Conservation (phyloP, 2,888 invertebrate genomes). For the Clunio marinus region DNA sequence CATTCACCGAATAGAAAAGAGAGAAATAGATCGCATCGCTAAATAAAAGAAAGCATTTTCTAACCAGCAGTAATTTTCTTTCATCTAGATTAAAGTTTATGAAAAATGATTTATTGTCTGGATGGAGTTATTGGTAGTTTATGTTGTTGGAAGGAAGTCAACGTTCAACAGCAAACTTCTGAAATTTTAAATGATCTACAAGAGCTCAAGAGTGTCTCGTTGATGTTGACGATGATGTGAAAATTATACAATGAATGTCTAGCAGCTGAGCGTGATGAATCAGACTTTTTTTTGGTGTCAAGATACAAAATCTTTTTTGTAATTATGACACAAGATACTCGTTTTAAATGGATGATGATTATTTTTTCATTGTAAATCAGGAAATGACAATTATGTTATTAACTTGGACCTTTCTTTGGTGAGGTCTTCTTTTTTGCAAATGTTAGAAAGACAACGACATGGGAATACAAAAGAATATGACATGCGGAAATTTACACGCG, state of each 20-base stretch:
- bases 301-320: neutral
- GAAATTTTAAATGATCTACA: too few species aligned
- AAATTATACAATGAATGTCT: neutral
- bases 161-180: too few species aligned
- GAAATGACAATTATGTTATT: conserved; percentile 32
- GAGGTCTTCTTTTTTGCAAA: too few species aligned
- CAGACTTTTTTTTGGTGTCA: neutral
- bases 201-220: neutral
- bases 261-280: neutral
- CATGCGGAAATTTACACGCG: too few species aligned
- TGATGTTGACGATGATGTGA: neutral
- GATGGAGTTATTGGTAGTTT: too few species aligned
- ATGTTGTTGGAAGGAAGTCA: conserved; percentile 4
- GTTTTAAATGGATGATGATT: too few species aligned
- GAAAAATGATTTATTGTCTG: neutral
- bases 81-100: neutral
- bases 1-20: neutral
- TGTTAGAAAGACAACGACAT: too few species aligned
- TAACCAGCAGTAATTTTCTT: neutral
- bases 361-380: conserved; percentile 8
- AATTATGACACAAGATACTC: neutral
- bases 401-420: too few species aligned
- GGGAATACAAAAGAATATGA: too few species aligned
- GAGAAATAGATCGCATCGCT: too few species aligned
- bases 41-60: neutral